These are phyloP conservation scores for Melipona quadrifasciata DNA, from an alignment of 1,140 invertebrate species.

Conservation along the genomic window DNA sequence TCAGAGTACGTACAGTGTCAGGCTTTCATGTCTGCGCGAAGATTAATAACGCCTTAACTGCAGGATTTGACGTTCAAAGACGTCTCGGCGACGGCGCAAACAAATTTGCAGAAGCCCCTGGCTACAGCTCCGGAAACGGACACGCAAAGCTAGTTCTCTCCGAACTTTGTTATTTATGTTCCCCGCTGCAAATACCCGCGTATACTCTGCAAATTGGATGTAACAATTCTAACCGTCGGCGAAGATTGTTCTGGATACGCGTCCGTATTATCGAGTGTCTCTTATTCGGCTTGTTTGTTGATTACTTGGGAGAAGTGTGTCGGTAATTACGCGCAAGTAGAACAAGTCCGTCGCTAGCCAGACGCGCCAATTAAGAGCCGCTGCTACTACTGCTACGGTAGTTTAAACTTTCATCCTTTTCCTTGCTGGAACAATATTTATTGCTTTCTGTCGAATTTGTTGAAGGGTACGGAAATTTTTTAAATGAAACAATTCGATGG, in stretches of 20 bases:
- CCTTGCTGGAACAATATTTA: neutral
- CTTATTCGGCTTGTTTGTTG: neutral
- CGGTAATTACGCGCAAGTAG: neutral
- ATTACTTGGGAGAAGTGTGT: neutral
- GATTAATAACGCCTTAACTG: constrained; percentile 31
- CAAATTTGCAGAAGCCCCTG: neutral
- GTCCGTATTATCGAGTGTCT: neutral
- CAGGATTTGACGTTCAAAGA: constrained; percentile 12
- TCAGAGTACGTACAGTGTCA: constrained; percentile 16
- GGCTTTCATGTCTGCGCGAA: neutral
- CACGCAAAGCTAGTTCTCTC: neutral
- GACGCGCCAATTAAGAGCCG: neutral
- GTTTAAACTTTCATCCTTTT: neutral
- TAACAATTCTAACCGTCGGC: neutral
- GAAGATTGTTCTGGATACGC: neutral
- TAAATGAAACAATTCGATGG: neutral
- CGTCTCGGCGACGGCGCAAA: neutral
- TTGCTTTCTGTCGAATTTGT: neutral
- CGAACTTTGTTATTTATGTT: neutral
- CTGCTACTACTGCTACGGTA: neutral
- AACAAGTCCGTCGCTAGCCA: neutral
- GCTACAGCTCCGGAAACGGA: neutral
- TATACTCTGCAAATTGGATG: constrained; percentile 7
- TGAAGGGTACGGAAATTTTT: neutral
- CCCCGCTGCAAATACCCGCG: neutral